phyloP scores from a whole-genome alignment of 2,113 vertebrate species.

The Promerops cafer region DNA sequence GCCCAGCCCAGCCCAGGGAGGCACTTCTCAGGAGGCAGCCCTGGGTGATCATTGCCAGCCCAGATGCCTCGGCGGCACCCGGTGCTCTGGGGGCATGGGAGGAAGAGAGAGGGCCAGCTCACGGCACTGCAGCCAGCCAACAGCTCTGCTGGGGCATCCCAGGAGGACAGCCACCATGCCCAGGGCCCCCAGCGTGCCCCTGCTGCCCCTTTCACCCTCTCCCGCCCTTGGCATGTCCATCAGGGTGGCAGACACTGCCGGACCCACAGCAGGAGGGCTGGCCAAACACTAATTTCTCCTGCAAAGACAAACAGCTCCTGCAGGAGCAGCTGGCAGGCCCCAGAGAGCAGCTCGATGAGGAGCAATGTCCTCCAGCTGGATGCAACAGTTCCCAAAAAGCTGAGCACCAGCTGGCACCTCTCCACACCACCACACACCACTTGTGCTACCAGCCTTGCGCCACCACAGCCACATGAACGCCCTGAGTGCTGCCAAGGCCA shows the following conservation, averaged over 20 bases:
- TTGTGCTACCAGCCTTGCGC: accelerated
- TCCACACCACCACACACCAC: accelerated
- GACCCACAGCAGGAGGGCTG: accelerated
- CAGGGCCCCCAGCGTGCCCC: background rate
- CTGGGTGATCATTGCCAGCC: background rate
- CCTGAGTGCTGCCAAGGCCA: background rate
- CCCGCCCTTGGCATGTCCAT: accelerated
- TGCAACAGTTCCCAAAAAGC: background rate
- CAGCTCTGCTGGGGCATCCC: background rate
- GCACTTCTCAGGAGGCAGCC: accelerated
- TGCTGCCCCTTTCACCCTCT: background rate
- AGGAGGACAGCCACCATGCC: background rate
- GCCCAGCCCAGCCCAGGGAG: background rate
- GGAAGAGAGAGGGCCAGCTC: background rate
- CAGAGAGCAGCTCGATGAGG: accelerated
- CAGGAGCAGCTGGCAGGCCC: background rate
- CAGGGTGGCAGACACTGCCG: background rate
- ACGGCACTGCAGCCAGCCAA: accelerated
- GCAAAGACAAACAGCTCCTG: background rate
- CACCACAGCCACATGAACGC: background rate
- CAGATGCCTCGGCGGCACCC: accelerated
- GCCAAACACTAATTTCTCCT: background rate
- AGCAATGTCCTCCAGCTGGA: background rate
- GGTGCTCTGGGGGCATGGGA: background rate
- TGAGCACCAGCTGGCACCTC: background rate